phyloP scores from a whole-genome alignment of 1,140 invertebrate species.

The Orius insidiosus region DNA sequence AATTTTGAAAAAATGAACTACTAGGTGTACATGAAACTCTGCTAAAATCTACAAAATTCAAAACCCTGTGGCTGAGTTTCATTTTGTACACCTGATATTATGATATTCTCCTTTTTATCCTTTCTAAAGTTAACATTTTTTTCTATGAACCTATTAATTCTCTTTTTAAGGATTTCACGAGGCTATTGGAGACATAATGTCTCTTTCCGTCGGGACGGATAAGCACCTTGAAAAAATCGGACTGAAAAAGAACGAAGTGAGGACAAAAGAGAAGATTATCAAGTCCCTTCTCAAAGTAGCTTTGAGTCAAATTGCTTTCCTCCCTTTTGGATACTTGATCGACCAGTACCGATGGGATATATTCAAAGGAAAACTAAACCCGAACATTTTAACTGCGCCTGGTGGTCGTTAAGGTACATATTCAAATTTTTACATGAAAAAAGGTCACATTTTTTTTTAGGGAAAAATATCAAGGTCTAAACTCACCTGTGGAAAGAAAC shows the following conservation, averaged over 20 bases:
- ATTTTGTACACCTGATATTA: no score
- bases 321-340: conserved; percentile 73
- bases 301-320: conserved; percentile 69
- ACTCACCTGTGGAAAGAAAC: conserved; percentile 51
- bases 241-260: conserved; percentile 30
- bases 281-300: conserved; percentile 64
- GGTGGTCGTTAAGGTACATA: conserved; percentile 30
- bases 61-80: no score
- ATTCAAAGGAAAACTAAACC: conserved; percentile 54
- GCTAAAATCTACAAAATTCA: no score
- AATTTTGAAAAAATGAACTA: no score
- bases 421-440: neutral
- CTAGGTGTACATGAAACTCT: no score
- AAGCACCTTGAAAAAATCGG: conserved; percentile 63
- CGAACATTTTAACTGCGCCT: conserved; percentile 59
- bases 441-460: conserved; percentile 24
- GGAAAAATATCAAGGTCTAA: conserved; percentile 59
- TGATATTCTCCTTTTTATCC: no score
- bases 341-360: conserved; percentile 78
- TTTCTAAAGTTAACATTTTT: no score
- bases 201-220: conserved; percentile 61
- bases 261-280: conserved; percentile 27
- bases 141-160: no score
- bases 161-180: conserved; percentile 89
- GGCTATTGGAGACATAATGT: conserved; percentile 78